Conservation (phyloP, 2,113 vertebrate species). For the Eclectus roratus region DNA sequence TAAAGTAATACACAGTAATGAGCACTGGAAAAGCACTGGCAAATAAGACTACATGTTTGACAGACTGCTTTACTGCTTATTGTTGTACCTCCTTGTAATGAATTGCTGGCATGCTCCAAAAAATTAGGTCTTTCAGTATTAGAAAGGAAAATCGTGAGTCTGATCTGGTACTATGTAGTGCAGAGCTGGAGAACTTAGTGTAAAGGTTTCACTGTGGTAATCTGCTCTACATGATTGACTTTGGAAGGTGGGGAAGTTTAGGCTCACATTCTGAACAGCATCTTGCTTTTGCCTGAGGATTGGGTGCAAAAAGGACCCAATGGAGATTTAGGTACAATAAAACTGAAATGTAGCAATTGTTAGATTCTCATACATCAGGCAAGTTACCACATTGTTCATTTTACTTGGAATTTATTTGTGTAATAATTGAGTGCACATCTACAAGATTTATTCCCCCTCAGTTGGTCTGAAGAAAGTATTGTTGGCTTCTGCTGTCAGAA, state of each 20-base stretch:
- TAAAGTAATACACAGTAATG: not conserved
- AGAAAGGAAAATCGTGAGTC: not conserved
- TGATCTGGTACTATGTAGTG: rapidly evolving
- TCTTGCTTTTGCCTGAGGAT: not conserved
- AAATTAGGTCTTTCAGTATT: not conserved
- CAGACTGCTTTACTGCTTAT: not conserved
- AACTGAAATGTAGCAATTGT: not conserved
- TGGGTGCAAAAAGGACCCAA: not conserved
- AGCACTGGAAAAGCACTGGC: not conserved
- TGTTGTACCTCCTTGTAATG: not conserved
- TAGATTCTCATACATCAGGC: not conserved
- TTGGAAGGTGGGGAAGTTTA: not conserved
- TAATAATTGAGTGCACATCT: not conserved
- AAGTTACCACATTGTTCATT: not conserved
- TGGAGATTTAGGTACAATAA: not conserved
- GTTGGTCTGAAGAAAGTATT: not conserved
- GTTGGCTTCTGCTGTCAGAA: not conserved
- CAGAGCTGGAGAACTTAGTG: not conserved
- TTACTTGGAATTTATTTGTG: not conserved
- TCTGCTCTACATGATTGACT: not conserved
- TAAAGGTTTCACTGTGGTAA: not conserved
- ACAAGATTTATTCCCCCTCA: not conserved
- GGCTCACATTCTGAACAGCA: not conserved
- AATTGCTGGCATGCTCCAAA: not conserved
- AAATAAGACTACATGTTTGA: not conserved